A percentile compares a stretch with the other conserved stretches of the same genome.
Conservation (phyloP, 2,113 vertebrate genomes). For the Vulpes ferrilata region DNA sequence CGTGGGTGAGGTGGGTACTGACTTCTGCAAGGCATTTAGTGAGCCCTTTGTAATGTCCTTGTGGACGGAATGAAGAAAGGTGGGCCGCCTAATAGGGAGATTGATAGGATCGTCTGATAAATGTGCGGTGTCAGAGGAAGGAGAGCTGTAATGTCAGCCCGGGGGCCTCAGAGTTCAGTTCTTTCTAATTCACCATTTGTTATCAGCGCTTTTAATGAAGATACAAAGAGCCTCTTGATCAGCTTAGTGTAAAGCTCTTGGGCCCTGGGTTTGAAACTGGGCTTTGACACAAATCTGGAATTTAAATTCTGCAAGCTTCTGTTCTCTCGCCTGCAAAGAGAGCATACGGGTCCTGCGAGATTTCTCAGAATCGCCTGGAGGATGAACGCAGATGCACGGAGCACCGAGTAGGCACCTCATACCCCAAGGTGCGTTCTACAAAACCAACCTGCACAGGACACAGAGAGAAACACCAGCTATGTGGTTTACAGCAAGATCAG, state of each 20-base stretch:
- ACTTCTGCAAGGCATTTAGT: constrained; percentile 34
- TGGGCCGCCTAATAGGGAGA: neutral
- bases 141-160: neutral
- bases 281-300: neutral
- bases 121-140: neutral
- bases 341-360: neutral
- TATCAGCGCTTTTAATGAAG: constrained; percentile 23
- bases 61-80: constrained; percentile 44
- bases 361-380: neutral
- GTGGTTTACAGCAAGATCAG: neutral
- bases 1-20: neutral
- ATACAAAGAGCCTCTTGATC: constrained; percentile 42
- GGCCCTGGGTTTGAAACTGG: neutral
- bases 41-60: neutral
- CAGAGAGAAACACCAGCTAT: neutral
- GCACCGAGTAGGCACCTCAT: neutral
- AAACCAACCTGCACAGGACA: neutral
- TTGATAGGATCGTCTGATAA: constrained; percentile 42
- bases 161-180: neutral
- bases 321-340: neutral
- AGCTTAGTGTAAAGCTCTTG: neutral
- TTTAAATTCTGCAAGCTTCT: constrained; percentile 19
- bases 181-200: constrained; percentile 34
- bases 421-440: neutral
- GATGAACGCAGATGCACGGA: neutral